phyloP scores from a whole-genome alignment of 1,140 invertebrate species.

The Latrodectus geometricus region DNA sequence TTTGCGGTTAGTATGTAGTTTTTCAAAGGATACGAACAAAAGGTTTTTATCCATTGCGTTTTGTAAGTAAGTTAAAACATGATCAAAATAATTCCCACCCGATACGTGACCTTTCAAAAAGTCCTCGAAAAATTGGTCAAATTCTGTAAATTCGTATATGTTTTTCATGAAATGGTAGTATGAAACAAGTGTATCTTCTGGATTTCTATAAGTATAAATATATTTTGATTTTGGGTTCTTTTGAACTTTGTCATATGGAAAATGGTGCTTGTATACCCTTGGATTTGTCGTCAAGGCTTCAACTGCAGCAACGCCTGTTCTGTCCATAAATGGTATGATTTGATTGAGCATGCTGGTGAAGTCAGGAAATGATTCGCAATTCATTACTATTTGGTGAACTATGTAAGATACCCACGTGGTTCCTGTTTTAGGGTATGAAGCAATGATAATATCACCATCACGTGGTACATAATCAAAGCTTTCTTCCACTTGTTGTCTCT shows the following conservation, averaged over 20 bases:
- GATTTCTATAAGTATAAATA: constrained; percentile 84
- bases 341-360: neutral
- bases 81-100: constrained; percentile 63
- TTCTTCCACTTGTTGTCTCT: constrained; percentile 21
- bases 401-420: constrained; percentile 62
- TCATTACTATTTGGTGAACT: constrained; percentile 30
- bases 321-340: constrained; percentile 29
- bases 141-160: neutral
- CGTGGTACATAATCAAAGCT: constrained; percentile 47
- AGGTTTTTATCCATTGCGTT: constrained; percentile 64
- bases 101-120: too few species aligned
- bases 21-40: constrained; percentile 65
- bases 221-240: constrained; percentile 70
- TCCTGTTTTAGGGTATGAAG: constrained; percentile 63
- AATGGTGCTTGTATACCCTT: constrained; percentile 75
- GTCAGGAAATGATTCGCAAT: constrained; percentile 11
- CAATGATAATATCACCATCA: constrained; percentile 60
- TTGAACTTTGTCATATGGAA: constrained; percentile 79
- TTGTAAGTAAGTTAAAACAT: constrained; percentile 64
- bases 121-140: too few species aligned
- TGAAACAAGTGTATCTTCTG: constrained; percentile 75
- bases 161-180: constrained; percentile 38
- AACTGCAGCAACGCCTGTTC: neutral
- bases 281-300: neutral
- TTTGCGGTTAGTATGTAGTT: constrained; percentile 48